Base-by-base conservation (phyloP, 1,140 invertebrate genomes). In the Varroa destructor region DNA sequence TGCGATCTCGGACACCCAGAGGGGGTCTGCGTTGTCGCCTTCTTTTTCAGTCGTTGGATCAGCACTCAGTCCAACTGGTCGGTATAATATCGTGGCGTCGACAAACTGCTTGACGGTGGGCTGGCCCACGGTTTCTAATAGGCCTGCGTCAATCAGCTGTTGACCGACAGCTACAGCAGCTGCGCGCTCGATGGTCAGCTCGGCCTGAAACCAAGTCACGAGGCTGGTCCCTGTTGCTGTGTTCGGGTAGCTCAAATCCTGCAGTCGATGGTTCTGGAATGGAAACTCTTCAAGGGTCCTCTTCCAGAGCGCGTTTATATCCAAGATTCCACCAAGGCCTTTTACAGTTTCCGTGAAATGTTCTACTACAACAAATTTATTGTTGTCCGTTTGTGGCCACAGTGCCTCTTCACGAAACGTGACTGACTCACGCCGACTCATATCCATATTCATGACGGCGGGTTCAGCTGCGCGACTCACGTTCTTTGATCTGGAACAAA, bases 91-190 rank as follows among this genome's bases (percentile, higher is more conserved):
- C 75, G 84, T 84, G 25, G 83, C 84, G 79, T 87, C 86, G 56
- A 82, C 74, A 76, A 85, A 85, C 1, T 67, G 61, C 40, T 40
- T 67, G 12, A 67, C 61, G 36, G 10, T 67, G 10, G 61, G 61
- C 36, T 67, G 61, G 12, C 61, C 61, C 12, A 89, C 81, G 72
- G 85, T 84, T 78, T 90, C 87, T 70, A 93, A 83, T 75, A 87
- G 89, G 43, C 86, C 86, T 25, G 86, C 87, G 79, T 89, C 86
- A 1, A 93, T 77, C 12, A 94, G 79, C 14, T 87, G 87, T 81
- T 93, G 89, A 36, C 89, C 89, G 74, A 93, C 85, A 6, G 85
- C 85, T 46, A 84, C 82, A 6, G 88, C 90, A 12, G 61, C 10
- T 6, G 14, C 36, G 14, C 70, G 67, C n/a, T 71, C 43, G 25